Base-by-base conservation (phyloP, 2,888 invertebrate species). In the Barypeithes pellucidus region DNA sequence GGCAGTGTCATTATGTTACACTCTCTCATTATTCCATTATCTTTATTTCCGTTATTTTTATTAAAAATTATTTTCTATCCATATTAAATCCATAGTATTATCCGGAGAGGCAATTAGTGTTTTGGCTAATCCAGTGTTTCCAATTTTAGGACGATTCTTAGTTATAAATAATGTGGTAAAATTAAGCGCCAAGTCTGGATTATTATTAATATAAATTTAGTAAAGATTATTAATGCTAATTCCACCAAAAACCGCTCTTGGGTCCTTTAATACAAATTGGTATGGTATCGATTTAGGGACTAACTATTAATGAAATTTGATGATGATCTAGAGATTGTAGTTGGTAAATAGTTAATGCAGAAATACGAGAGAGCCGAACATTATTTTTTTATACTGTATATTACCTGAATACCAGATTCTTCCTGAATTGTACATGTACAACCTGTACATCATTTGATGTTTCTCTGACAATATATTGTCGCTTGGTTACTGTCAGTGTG, bases 121-220 rank as follows among this genome's bases (percentile, higher is more conserved):
- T 57, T 16, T 57, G 33, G 16, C 54, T 43, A 67, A 67, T 67
- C 67, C 67, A 45, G 57, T 41, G 11, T 14, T 41, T 24, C 52
- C 9, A 1, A 50, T 54, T 18, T 41, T 22, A 14, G 50, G 36
- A 20, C 12, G n/a, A 61, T 69, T 39, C 41, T 61, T 61, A n/a
- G n/a, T n/a, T n/a, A 50, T 69, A 36, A 63, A 50, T 69, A 50
- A 33, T 39, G 41, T 33, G 62, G 61, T 24, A 16, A 52, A 50
- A 69, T 47, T 61, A 62, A 62, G 52, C 36, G 18, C 22, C 39
- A 33, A 69, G 61, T 61, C 36, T 33, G 66, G 71, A 63, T 71
- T 71, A 71, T 16, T 65, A 71, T 71, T 71, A 71, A 71, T 71
- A 66, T 59, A 66, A 71, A 71, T 71, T 59, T 66, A 71, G 43